phyloP scores from a whole-genome alignment of 92 coral and sea anemone species.

The Epizoanthus rinbou region DNA sequence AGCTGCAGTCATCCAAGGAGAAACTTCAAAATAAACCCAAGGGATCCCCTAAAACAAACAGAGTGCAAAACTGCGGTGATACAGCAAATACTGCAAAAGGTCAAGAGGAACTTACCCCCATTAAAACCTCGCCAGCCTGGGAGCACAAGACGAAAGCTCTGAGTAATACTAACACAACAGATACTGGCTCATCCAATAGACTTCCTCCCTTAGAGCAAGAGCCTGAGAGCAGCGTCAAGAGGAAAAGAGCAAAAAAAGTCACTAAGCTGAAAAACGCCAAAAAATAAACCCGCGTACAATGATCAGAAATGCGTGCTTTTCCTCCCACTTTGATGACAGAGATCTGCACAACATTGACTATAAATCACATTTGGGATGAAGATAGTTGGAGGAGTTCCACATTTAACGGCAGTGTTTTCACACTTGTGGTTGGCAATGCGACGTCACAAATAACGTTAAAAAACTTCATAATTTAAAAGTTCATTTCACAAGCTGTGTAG shows the following conservation, averaged over 20 bases:
- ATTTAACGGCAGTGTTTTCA: too few species aligned
- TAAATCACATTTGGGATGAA: too few species aligned
- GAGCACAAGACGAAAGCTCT: background rate
- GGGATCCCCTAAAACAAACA: conserved; percentile 22
- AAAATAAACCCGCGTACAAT: too few species aligned
- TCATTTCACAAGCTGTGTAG: too few species aligned
- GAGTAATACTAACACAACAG: background rate
- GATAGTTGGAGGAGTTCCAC: too few species aligned
- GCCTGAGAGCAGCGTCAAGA: background rate
- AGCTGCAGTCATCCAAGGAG: conserved; percentile 6
- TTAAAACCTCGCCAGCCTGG: conserved; percentile 32
- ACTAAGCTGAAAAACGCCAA: too few species aligned
- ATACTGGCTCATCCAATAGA: background rate
- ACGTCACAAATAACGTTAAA: too few species aligned
- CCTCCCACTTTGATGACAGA: too few species aligned
- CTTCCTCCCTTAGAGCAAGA: background rate
- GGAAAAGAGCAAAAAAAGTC: background rate
- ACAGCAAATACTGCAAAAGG: background rate
- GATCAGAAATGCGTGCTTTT: too few species aligned
- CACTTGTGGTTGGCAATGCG: too few species aligned
- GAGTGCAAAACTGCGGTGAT: background rate
- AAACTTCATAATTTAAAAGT: too few species aligned
- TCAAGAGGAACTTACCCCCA: conserved; percentile 1
- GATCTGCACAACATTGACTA: too few species aligned
- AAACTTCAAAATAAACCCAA: conserved; percentile 7